Evolutionary conservation across 2,113 vertebrate genomes (phyloP).

Genomic region (Anthoscopus minutus): DNA sequence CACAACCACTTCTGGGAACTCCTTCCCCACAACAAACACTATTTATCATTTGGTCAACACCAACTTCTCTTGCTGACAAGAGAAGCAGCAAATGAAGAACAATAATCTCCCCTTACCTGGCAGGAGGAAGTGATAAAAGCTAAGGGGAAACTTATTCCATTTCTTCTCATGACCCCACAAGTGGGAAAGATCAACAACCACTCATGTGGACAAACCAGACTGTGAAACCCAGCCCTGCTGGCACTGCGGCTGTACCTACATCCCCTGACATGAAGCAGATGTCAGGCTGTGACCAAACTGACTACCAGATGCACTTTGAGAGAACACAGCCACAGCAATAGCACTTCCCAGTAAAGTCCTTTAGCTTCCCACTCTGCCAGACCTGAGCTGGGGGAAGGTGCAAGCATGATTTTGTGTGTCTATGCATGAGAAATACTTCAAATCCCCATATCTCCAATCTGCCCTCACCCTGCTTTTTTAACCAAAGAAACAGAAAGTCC

Average conservation of each 20-base stretch:
- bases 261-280: too few species aligned
- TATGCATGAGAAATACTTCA: background rate
- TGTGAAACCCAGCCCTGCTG: background rate
- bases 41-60: background rate
- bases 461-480: background rate
- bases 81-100: background rate
- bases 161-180: background rate
- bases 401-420: background rate
- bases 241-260: background rate
- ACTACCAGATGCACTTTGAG: background rate
- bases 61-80: background rate
- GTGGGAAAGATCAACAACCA: background rate
- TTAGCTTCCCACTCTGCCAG: background rate
- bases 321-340: background rate
- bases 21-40: background rate
- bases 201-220: background rate
- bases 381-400: background rate
- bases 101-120: background rate
- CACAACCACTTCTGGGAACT: background rate
- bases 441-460: background rate
- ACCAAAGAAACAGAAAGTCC: background rate
- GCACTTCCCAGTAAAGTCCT: background rate
- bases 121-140: slow-evolving; percentile 33
- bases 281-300: background rate
- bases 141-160: background rate